phyloP scores from a whole-genome alignment of 2,888 invertebrate species.

The Aleiodes leptofemur region DNA sequence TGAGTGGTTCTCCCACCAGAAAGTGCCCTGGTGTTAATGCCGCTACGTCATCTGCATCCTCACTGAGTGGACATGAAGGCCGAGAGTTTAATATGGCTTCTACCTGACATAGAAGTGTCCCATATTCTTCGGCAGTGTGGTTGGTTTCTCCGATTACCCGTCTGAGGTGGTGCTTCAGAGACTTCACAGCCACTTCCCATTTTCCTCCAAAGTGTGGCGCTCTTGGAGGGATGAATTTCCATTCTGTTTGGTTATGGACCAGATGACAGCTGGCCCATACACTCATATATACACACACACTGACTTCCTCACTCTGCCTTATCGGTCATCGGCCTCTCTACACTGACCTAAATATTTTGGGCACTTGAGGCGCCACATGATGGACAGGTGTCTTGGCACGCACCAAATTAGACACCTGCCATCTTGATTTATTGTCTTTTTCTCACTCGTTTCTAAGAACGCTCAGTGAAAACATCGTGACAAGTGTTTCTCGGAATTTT shows the following conservation, averaged over 20 bases:
- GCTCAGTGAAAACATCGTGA: too few relatives aligned
- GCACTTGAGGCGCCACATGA: too few relatives aligned
- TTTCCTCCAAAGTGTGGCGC: constrained; percentile 67
- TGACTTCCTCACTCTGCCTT: too few relatives aligned
- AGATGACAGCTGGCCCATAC: too few relatives aligned
- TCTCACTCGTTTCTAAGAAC: too few relatives aligned
- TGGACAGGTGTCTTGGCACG: too few relatives aligned
- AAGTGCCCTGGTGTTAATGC: constrained; percentile 43
- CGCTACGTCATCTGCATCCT: constrained; percentile 17
- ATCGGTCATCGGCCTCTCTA: too few relatives aligned
- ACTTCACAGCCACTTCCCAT: constrained; percentile 68
- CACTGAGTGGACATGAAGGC: not conserved
- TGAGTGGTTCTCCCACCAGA: constrained; percentile 20
- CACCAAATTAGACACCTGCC: too few relatives aligned
- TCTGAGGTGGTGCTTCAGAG: constrained; percentile 62
- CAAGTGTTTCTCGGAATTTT: too few relatives aligned
- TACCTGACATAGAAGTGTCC: constrained; percentile 33
- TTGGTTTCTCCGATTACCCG: constrained; percentile 20
- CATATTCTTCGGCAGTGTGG: constrained; percentile 30
- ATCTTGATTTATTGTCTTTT: too few relatives aligned
- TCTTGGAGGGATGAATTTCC: constrained; percentile 67
- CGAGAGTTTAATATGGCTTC: constrained; percentile 36
- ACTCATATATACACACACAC: too few relatives aligned
- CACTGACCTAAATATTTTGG: too few relatives aligned
- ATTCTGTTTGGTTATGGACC: constrained; percentile 44